Conservation (phyloP, 2,113 vertebrate genomes). For the Pachyramphus minor region DNA sequence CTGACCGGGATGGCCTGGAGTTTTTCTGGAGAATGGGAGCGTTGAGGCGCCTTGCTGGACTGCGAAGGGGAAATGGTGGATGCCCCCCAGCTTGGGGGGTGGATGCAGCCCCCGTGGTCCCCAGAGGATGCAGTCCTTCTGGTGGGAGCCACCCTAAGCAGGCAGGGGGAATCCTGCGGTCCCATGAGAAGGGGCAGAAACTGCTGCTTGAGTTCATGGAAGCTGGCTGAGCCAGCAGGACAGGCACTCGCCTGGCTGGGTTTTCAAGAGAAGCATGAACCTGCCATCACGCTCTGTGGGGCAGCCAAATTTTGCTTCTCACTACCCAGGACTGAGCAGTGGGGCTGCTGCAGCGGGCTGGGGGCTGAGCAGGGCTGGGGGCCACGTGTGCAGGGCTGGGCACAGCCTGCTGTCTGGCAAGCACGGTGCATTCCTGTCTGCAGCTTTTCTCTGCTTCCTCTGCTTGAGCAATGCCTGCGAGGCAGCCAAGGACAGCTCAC, state of each 20-base stretch:
- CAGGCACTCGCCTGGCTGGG: neutral
- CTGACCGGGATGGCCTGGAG: fast-evolving
- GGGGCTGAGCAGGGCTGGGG: neutral
- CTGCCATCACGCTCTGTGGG: fast-evolving
- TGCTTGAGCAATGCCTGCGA: neutral
- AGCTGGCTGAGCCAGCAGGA: fast-evolving
- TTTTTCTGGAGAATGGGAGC: neutral
- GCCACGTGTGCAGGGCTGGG: neutral
- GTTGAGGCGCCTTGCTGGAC: fast-evolving
- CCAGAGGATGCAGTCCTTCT: no score
- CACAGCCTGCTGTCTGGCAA: neutral
- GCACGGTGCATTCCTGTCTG: neutral
- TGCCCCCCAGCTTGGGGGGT: no score
- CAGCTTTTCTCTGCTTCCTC: neutral
- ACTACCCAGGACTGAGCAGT: fast-evolving
- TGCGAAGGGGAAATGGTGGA: neutral
- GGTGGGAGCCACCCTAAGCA: neutral
- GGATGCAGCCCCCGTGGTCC: neutral
- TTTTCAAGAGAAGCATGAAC: neutral
- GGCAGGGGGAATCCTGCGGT: neutral
- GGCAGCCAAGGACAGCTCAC: neutral
- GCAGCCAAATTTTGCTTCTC: neutral
- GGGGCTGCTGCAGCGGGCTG: neutral
- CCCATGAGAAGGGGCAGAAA: neutral
- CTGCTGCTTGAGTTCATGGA: neutral